Evolutionary conservation across 2,113 vertebrate species (phyloP).

Genomic region (Myrmophylax atrothorax): DNA sequence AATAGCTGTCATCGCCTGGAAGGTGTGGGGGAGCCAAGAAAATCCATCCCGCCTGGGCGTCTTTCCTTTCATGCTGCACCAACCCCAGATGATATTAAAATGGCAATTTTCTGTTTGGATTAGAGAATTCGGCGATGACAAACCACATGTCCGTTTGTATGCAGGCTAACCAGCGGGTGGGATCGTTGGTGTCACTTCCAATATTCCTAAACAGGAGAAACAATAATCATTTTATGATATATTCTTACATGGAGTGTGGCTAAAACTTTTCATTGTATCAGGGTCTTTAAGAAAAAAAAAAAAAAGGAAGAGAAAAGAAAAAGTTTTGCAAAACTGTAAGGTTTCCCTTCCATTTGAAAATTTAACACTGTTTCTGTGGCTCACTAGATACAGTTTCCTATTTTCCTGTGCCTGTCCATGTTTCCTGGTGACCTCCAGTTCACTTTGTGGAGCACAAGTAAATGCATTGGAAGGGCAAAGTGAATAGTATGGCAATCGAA

Average conservation of each 20-base stretch:
- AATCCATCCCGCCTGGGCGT: not conserved
- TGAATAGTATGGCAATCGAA: not conserved
- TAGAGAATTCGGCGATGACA: not conserved
- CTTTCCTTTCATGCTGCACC: not conserved
- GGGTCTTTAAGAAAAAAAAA: not conserved
- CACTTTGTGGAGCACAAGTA: not conserved
- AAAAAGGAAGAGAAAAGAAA: no score
- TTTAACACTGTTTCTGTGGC: not conserved
- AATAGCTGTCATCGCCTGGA: slow-evolving; percentile 36
- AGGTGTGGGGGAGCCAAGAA: slow-evolving; percentile 2
- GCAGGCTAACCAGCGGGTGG: not conserved
- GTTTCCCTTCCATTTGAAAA: not conserved
- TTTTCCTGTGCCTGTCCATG: not conserved
- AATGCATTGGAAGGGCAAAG: not conserved
- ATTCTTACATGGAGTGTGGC: not conserved
- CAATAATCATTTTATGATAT: not conserved
- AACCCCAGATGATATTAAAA: not conserved
- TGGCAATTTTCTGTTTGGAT: not conserved
- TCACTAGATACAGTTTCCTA: not conserved
- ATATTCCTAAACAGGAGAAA: not conserved
- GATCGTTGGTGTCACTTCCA: not conserved
- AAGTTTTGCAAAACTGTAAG: not conserved
- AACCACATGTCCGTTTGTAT: not conserved
- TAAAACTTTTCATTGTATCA: not conserved
- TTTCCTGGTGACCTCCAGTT: slow-evolving; percentile 11